A percentile compares a stretch with the other conserved stretches of the same genome.
Evolutionary conservation across 2,113 vertebrate genomes (phyloP).

Genomic region (Chaenocephalus aceratus): DNA sequence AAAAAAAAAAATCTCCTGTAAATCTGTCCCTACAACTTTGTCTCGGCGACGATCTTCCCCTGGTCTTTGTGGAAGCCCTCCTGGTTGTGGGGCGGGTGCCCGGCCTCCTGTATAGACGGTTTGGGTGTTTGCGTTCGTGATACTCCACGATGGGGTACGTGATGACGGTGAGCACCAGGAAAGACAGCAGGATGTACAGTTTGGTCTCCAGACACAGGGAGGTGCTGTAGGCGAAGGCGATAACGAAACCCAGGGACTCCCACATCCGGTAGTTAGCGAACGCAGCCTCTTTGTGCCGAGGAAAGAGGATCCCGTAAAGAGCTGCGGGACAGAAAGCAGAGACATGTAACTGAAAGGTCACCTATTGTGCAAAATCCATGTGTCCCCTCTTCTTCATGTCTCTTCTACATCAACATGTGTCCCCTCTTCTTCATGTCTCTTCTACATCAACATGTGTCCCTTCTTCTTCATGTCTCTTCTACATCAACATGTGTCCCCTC

Average conservation of each 20-base stretch:
- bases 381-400: no score
- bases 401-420: no score
- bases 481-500: no score
- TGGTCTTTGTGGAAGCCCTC: fast-evolving
- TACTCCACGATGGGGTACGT: slow-evolving; percentile 87
- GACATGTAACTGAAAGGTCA: no score
- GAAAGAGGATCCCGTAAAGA: slow-evolving; percentile 91
- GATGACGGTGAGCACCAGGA: slow-evolving; percentile 81
- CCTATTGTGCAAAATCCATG: no score
- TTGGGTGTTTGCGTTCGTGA: slow-evolving; percentile 80
- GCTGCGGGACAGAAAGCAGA: slow-evolving; percentile 77
- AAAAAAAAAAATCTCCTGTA: background rate
- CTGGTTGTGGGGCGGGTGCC: fast-evolving
- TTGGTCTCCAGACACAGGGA: slow-evolving; percentile 88
- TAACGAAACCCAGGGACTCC: slow-evolving; percentile 92
- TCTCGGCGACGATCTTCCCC: slow-evolving; percentile 17
- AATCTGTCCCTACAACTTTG: slow-evolving; percentile 56
- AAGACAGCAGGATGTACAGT: slow-evolving; percentile 85
- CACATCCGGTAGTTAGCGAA: slow-evolving; percentile 96
- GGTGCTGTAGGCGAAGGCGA: slow-evolving; percentile 92
- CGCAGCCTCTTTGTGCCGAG: slow-evolving; percentile 90
- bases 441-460: no score
- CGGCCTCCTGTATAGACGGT: background rate
- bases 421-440: no score
- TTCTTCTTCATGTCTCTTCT: no score